A percentile compares a stretch with the other conserved stretches of the same genome.
These are phyloP conservation scores for Antennarius striatus DNA, from an alignment of 2,113 vertebrate species.

Conservation along the genomic window DNA sequence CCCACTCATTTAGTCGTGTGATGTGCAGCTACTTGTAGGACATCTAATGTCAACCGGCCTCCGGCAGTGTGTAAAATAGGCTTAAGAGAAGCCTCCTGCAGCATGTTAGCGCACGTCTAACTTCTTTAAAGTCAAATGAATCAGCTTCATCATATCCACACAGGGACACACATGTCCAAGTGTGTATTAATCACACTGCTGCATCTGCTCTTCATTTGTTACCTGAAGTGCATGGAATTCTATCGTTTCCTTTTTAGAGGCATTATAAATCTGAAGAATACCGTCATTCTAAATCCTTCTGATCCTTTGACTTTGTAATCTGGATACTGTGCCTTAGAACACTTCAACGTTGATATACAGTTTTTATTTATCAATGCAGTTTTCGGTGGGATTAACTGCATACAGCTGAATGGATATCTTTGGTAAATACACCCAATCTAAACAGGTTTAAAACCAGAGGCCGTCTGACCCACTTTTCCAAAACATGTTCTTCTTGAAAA, in stretches of 20 bases:
- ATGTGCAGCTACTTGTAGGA: slow-evolving; percentile 73
- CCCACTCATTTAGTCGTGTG: slow-evolving; percentile 15
- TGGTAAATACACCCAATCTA: background rate
- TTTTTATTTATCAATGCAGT: background rate
- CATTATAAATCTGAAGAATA: background rate
- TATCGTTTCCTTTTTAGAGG: too few relatives aligned
- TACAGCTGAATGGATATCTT: background rate
- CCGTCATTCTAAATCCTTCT: background rate
- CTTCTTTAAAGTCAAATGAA: slow-evolving; percentile 52
- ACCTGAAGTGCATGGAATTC: background rate
- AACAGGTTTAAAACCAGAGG: slow-evolving; percentile 1
- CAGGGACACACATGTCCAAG: slow-evolving; percentile 9
- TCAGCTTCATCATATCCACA: slow-evolving; percentile 48
- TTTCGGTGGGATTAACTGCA: background rate
- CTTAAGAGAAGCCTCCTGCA: slow-evolving; percentile 51
- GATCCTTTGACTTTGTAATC: slow-evolving; percentile 1
- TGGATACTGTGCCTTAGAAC: background rate
- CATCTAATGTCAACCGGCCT: slow-evolving; percentile 61
- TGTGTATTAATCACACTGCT: slow-evolving; percentile 25
- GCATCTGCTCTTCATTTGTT: slow-evolving; percentile 18
- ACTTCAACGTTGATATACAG: background rate
- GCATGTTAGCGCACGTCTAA: slow-evolving; percentile 62
- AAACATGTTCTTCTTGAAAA: slow-evolving; percentile 3
- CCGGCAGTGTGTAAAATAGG: slow-evolving; percentile 63
- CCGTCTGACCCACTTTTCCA: background rate